Evolutionary conservation across 2,888 invertebrate species (phyloP).

Genomic region (Aromia moschata): DNA sequence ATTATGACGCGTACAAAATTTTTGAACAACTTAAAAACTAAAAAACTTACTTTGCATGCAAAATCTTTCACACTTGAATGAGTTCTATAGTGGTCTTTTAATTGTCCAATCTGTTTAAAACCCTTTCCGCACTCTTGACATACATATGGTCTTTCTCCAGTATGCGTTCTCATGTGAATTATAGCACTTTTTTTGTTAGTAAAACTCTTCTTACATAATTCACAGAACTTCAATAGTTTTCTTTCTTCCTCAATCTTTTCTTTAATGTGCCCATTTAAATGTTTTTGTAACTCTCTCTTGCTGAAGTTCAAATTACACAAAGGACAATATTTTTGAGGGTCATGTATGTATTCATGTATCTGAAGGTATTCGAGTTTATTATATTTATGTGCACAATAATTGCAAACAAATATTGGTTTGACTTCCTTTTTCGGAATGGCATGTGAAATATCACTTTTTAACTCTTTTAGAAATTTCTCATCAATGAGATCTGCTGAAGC

Average conservation of each 20-base stretch:
- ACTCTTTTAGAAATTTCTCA: no score
- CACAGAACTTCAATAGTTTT: background rate
- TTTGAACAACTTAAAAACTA: background rate
- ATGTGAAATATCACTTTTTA: no score
- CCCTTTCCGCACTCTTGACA: background rate
- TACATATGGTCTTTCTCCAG: slow-evolving; percentile 1
- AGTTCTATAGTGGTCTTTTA: background rate
- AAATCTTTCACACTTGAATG: slow-evolving; percentile 1
- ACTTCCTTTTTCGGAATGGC: no score
- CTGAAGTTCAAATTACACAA: background rate
- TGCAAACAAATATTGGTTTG: no score
- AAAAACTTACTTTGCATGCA: slow-evolving; percentile 1
- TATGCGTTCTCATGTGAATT: slow-evolving; percentile 3
- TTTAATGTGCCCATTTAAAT: slow-evolving; percentile 4
- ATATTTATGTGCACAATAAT: background rate
- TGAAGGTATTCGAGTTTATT: background rate
- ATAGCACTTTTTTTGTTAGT: background rate
- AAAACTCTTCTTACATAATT: background rate
- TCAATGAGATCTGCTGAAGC: no score
- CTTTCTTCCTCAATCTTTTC: slow-evolving; percentile 3
- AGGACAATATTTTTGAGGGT: background rate
- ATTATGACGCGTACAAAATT: background rate
- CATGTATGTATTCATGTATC: slow-evolving; percentile 4
- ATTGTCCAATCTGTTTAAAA: slow-evolving; percentile 1
- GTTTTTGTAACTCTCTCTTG: background rate